Evolutionary conservation across 2,888 invertebrate genomes (phyloP).

Genomic region (Chouioia cunea): DNA sequence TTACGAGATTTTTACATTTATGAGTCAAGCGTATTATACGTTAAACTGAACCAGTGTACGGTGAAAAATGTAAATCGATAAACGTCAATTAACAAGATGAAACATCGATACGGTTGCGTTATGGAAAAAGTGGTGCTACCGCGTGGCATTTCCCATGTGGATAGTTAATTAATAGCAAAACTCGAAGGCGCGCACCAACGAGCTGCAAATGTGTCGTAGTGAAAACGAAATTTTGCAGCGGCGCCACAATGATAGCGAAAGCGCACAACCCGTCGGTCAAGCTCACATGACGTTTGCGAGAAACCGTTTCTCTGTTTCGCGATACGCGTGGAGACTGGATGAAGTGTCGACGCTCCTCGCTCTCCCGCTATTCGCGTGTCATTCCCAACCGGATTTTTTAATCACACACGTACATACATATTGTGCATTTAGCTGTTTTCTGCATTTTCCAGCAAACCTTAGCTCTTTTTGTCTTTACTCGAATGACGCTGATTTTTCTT

Average conservation of each 20-base stretch:
- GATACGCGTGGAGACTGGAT: background rate
- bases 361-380: background rate
- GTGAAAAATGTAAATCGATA: background rate
- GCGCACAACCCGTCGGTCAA: constrained; percentile 19
- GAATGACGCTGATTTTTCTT: no score
- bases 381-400: constrained; percentile 17
- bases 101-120: background rate
- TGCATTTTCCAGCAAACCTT: no score
- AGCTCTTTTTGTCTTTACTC: no score
- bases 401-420: background rate
- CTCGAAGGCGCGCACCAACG: constrained; percentile 16
- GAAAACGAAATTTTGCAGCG: constrained; percentile 32
- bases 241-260: constrained; percentile 36
- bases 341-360: constrained; percentile 2
- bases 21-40: no score
- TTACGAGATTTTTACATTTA: no score
- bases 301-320: constrained; percentile 3
- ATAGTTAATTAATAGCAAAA: constrained; percentile 27
- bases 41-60: no score
- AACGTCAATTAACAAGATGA: constrained; percentile 8
- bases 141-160: background rate
- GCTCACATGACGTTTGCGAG: background rate
- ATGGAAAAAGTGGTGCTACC: background rate
- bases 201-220: constrained; percentile 4
- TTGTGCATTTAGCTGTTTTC: no score